phyloP scores from a whole-genome alignment of 2,113 vertebrate species.

The Boleophthalmus pectinirostris region DNA sequence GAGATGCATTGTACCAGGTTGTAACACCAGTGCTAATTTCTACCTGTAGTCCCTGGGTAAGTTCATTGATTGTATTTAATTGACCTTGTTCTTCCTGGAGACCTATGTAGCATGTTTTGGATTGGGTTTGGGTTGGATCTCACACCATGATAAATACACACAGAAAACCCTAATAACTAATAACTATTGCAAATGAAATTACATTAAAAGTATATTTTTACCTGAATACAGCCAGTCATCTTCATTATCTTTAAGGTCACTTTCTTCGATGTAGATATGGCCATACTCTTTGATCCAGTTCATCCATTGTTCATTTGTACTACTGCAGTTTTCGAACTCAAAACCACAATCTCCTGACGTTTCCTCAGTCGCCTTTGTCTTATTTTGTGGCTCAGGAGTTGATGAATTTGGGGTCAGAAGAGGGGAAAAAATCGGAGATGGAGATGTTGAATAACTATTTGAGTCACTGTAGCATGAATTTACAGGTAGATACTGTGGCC shows the following conservation, averaged over 20 bases:
- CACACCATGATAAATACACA: background rate
- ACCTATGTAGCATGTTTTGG: too few species aligned
- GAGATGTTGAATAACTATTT: slow-evolving; percentile 47
- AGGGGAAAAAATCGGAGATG: slow-evolving; percentile 72
- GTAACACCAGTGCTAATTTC: too few species aligned
- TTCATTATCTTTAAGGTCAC: background rate
- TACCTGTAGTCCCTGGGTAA: too few species aligned
- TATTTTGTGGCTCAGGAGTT: slow-evolving; percentile 69
- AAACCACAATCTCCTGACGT: background rate
- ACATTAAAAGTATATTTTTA: slow-evolving; percentile 20
- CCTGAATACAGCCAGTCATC: slow-evolving; percentile 51
- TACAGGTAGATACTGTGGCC: slow-evolving; percentile 27
- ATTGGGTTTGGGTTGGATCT: too few species aligned
- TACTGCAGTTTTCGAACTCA: background rate
- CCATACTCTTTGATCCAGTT: slow-evolving; percentile 13
- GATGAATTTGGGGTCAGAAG: slow-evolving; percentile 58
- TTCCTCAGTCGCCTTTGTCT: slow-evolving; percentile 1
- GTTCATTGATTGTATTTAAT: too few species aligned
- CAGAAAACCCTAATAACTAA: background rate
- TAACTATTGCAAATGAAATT: background rate
- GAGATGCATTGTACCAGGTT: too few species aligned
- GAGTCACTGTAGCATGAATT: slow-evolving; percentile 33
- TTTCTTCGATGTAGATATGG: background rate
- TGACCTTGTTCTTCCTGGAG: too few species aligned
- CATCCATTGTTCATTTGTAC: slow-evolving; percentile 14